Conservation (phyloP, 1,140 invertebrate species). For the Eumaeus atala region DNA sequence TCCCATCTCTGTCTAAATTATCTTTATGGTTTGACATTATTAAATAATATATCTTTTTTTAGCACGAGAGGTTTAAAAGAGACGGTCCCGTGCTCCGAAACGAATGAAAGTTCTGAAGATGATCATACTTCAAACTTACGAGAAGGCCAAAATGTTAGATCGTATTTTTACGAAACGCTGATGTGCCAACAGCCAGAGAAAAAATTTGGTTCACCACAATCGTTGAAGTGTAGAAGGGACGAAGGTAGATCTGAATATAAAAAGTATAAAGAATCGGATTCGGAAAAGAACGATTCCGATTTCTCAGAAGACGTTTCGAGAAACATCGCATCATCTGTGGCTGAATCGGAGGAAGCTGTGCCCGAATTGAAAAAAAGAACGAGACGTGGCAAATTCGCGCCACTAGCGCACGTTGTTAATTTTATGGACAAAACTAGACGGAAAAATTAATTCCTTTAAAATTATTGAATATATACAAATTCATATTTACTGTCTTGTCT, state of each 20-base stretch:
- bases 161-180: slow-evolving; percentile 55
- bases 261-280: slow-evolving; percentile 52
- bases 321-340: slow-evolving; percentile 48
- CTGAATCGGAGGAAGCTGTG: slow-evolving; percentile 47
- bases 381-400: slow-evolving; percentile 47
- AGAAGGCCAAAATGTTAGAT: slow-evolving; percentile 40
- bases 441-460: slow-evolving; percentile 43
- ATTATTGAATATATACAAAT: no score
- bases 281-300: slow-evolving; percentile 48
- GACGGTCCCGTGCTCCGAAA: slow-evolving; percentile 30
- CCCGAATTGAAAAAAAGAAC: slow-evolving; percentile 46
- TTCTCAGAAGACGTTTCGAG: slow-evolving; percentile 49
- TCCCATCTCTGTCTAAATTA: no score
- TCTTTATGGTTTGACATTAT: no score
- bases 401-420: slow-evolving; percentile 59
- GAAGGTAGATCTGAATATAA: slow-evolving; percentile 38
- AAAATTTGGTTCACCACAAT: slow-evolving; percentile 40
- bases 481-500: no score
- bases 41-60: slow-evolving; percentile 21
- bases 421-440: slow-evolving; percentile 58
- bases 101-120: slow-evolving; percentile 54
- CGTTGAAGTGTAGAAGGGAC: slow-evolving; percentile 34
- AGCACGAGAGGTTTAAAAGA: slow-evolving; percentile 43
- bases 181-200: slow-evolving; percentile 50
- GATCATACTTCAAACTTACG: slow-evolving; percentile 37